Evolutionary conservation across 37 sponge, comb jelly and placozoan genomes (phyloP).

Genomic region (Haliclona indistincta): DNA sequence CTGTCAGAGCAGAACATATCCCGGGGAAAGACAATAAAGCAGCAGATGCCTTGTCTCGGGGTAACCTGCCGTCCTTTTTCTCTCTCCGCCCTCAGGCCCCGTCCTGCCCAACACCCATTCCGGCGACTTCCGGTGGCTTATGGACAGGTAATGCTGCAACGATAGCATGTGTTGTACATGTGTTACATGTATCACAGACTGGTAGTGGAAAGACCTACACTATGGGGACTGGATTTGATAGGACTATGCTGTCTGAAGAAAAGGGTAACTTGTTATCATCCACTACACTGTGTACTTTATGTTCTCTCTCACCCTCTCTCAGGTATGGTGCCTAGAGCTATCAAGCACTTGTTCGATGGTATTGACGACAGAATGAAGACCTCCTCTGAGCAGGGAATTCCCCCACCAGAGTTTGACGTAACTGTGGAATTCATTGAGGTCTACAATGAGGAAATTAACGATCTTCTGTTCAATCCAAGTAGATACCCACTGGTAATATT

Average conservation of each 20-base stretch:
- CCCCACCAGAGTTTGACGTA: slow-evolving; percentile 76
- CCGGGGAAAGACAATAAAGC: no score
- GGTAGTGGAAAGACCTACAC: slow-evolving; percentile 99
- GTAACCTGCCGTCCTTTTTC: no score
- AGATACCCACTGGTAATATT: no score
- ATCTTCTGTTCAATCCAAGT: slow-evolving; percentile 78
- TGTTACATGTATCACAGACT: no score
- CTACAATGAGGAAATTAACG: slow-evolving; percentile 94
- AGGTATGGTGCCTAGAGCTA: slow-evolving; percentile 96
- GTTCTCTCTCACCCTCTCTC: background rate
- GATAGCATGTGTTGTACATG: no score
- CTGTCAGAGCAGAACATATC: no score
- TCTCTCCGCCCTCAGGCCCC: no score
- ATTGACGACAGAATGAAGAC: slow-evolving; percentile 49
- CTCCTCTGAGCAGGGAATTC: slow-evolving; percentile 38
- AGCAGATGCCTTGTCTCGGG: no score
- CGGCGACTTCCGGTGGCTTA: no score
- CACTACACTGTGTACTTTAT: no score
- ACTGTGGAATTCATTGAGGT: slow-evolving; percentile 91
- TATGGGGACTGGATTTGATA: slow-evolving; percentile 96
- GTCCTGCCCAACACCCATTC: no score
- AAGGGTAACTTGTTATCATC: slow-evolving; percentile 54
- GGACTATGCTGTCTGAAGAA: slow-evolving; percentile 61
- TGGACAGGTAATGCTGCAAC: no score
- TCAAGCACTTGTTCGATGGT: slow-evolving; percentile 73